These are phyloP conservation scores for Drymodes brunneopygia DNA, from an alignment of 2,113 vertebrate genomes.

Conservation along the genomic window DNA sequence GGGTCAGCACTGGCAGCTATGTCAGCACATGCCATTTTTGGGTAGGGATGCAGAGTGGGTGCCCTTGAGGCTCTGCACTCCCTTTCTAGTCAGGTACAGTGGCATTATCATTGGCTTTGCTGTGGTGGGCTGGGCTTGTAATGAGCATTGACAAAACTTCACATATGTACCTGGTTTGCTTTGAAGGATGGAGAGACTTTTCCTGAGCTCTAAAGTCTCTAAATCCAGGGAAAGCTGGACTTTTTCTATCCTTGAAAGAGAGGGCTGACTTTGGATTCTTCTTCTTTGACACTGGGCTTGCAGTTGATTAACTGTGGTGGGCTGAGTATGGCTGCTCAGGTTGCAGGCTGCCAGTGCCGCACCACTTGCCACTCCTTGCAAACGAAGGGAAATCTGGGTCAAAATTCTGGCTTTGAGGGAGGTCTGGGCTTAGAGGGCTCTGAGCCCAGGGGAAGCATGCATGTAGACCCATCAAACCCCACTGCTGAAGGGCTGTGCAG, in stretches of 20 bases:
- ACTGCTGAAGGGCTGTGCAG: neutral
- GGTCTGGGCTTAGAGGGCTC: neutral
- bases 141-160: neutral
- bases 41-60: neutral
- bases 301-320: neutral
- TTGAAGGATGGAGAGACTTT: neutral
- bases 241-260: neutral
- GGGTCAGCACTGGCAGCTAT: neutral
- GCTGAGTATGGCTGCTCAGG: neutral
- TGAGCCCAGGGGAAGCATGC: fast-evolving
- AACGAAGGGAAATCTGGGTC: neutral
- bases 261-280: neutral
- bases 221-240: neutral
- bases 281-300: neutral
- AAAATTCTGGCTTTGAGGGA: neutral
- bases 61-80: neutral
- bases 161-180: neutral
- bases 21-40: neutral
- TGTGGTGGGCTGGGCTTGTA: neutral
- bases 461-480: fast-evolving
- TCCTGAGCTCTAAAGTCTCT: neutral
- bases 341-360: neutral
- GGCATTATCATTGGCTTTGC: neutral
- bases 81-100: neutral
- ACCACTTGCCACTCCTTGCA: neutral